phyloP scores from a whole-genome alignment of 2,888 invertebrate genomes.

The Petrophora chlorosata region DNA sequence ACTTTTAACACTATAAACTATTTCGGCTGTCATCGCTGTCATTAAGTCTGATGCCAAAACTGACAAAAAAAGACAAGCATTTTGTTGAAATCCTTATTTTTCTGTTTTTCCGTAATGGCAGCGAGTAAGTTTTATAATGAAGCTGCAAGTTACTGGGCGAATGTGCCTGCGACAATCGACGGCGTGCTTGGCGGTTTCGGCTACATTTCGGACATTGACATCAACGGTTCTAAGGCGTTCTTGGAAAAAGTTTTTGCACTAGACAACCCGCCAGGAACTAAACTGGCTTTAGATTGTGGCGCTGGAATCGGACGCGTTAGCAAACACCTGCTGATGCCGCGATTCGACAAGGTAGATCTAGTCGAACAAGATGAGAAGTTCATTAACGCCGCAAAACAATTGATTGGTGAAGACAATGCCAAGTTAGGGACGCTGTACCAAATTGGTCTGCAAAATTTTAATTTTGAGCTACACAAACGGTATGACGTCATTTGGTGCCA shows the following conservation, averaged over 20 bases:
- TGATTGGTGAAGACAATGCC: slow-evolving; percentile 61
- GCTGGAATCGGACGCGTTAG: slow-evolving; percentile 98
- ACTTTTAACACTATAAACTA: too few relatives aligned
- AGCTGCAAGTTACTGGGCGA: slow-evolving; percentile 93
- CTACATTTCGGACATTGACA: slow-evolving; percentile 92
- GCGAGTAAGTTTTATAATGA: slow-evolving; percentile 85
- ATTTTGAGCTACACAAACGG: slow-evolving; percentile 88
- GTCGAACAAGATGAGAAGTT: slow-evolving; percentile 96
- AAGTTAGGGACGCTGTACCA: slow-evolving; percentile 88
- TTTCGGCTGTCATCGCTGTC: too few relatives aligned
- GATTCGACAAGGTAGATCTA: slow-evolving; percentile 93
- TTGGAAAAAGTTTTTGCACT: slow-evolving; percentile 78
- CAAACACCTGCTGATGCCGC: slow-evolving; percentile 90
- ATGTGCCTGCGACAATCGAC: slow-evolving; percentile 93
- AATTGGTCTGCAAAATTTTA: slow-evolving; percentile 92
- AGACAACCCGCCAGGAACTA: slow-evolving; percentile 81
- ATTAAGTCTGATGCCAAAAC: too few relatives aligned
- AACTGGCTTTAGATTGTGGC: slow-evolving; percentile 95
- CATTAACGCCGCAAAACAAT: slow-evolving; percentile 87
- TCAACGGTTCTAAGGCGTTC: slow-evolving; percentile 93
- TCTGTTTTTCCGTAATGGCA: slow-evolving; percentile 37
- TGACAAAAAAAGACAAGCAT: too few relatives aligned
- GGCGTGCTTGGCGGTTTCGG: slow-evolving; percentile 98
- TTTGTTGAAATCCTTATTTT: background rate
- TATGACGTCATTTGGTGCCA: slow-evolving; percentile 99